Base-by-base conservation (phyloP, 2,888 invertebrate genomes). In the Antheraea yamamai region DNA sequence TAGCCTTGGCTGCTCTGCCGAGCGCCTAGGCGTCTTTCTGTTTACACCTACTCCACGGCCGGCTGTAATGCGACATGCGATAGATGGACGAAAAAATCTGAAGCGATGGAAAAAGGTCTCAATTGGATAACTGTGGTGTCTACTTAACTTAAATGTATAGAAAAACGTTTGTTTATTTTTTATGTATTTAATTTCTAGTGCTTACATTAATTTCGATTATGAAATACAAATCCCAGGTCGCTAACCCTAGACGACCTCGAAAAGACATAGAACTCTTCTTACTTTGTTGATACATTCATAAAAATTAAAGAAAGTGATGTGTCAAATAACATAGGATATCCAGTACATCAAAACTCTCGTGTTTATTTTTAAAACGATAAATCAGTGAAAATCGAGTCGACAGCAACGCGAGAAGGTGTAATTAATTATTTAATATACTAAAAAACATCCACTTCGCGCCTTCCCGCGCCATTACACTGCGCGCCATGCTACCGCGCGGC, bases 381-480 rank as follows among this genome's bases (percentile, higher is more conserved):
- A 75, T 75, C 75, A 75, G 73, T 55, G 73, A 84, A 88, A 90
- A 76, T 75, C 76, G 88, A 89, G 81, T 83, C 39, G 55, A 20
- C 55, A 70, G 75, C 58, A 75, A 75, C 73, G 26, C 68, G 75
- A 75, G 73, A 73, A 73, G 73, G 81, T 81, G 81, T 84, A 81
- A 84, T 83, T 76, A 79, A 77, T 87, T 86, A 87, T 84, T 80
- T 82, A 75, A 78, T 84, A 84, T 39, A 8, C 39, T 70, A 87
- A 87, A 86, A 86, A 86, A 81, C 79, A 77, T 10, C 26, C 84
- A 82, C 84, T 88, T 92, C 85, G 87, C 92, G 91, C 92, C 92
- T 92, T 87, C 84, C 82, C 89, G 92, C 85, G 82, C 84, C 89
- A 91, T 93, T 92, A 91, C 88, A 89, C 82, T 80, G 81, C 85